phyloP scores from a whole-genome alignment of 2,888 invertebrate species.

The Drosophila planitibia region DNA sequence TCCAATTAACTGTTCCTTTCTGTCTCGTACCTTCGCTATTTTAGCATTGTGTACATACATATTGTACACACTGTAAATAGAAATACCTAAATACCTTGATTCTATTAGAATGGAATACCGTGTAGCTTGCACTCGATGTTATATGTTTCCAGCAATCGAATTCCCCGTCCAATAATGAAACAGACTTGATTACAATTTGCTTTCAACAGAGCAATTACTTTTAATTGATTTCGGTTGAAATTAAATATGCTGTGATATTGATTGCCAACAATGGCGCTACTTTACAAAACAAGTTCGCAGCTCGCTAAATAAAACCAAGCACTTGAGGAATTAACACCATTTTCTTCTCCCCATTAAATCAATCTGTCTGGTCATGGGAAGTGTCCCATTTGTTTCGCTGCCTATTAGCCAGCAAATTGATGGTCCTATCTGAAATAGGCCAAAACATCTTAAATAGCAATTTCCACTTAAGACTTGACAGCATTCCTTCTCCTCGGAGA shows the following conservation, averaged over 20 bases:
- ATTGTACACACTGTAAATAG: constrained; percentile 3
- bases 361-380: not conserved
- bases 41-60: constrained; percentile 15
- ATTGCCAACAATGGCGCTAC: constrained; percentile 19
- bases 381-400: not conserved
- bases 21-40: not conserved
- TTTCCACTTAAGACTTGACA: not conserved
- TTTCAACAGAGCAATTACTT: constrained; percentile 13
- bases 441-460: not conserved
- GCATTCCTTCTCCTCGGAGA: not conserved
- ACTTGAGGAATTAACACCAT: not conserved
- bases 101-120: not conserved
- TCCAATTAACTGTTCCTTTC: not conserved
- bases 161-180: not conserved
- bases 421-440: not conserved
- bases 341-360: not conserved
- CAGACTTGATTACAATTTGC: constrained; percentile 18
- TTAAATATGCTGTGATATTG: constrained; percentile 13
- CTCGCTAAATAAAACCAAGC: not conserved
- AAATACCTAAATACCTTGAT: not conserved
- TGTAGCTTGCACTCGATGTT: constrained; percentile 42
- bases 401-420: constrained; percentile 2
- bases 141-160: constrained; percentile 19
- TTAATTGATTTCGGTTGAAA: constrained; percentile 29
- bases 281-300: constrained; percentile 11